Conservation (phyloP, 2,113 vertebrate genomes). For the Sterrhoptilus dennistouni region DNA sequence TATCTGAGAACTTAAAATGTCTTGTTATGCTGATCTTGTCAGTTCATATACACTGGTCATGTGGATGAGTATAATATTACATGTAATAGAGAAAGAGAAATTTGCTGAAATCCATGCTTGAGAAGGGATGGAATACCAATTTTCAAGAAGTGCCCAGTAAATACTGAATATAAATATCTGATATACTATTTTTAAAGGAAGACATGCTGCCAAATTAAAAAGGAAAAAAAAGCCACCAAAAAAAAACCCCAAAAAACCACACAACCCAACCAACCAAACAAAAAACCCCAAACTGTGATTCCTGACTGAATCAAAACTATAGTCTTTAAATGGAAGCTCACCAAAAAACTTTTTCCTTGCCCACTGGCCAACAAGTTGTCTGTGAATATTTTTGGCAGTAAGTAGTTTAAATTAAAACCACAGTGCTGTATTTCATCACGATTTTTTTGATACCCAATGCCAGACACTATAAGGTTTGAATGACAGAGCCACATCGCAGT, state of each 20-base stretch:
- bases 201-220: background rate
- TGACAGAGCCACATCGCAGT: conserved; percentile 58
- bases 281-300: accelerated
- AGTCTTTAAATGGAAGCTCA: background rate
- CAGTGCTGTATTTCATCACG: conserved; percentile 18
- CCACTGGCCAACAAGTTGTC: background rate
- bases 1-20: background rate
- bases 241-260: background rate
- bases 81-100: conserved; percentile 47
- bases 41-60: conserved; percentile 13
- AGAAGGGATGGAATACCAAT: background rate
- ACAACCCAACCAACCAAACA: background rate
- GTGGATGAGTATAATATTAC: conserved; percentile 19
- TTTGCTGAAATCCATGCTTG: conserved; percentile 43
- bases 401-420: conserved; percentile 37
- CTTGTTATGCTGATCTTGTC: conserved; percentile 22
- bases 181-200: background rate
- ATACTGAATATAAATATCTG: background rate
- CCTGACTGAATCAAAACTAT: background rate
- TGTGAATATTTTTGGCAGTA: conserved; percentile 24
- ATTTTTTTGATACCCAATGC: conserved; percentile 39
- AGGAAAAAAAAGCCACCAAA: background rate
- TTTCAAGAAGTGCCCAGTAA: background rate
- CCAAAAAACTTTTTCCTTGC: background rate
- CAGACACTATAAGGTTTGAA: conserved; percentile 45